Conservation (phyloP, 2,888 invertebrate species). For the Gerris lacustris region DNA sequence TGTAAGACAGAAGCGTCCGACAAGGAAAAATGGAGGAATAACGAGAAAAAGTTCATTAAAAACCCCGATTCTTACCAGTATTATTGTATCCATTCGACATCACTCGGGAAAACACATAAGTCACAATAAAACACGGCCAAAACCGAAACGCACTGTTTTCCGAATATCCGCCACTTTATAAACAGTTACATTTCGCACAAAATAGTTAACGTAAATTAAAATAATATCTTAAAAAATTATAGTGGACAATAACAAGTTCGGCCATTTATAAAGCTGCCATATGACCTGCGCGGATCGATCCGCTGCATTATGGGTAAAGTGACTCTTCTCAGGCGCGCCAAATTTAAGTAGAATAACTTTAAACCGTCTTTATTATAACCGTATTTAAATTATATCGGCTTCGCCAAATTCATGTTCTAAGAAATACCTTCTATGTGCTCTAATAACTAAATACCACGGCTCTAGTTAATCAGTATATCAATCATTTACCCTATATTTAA, state of each 20-base stretch:
- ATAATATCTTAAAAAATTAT: constrained; percentile 2
- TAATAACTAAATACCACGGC: too few species aligned
- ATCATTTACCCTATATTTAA: too few species aligned
- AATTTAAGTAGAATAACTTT: not conserved
- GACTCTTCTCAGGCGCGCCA: not conserved
- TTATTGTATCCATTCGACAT: constrained; percentile 8
- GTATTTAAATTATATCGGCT: too few species aligned
- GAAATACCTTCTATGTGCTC: too few species aligned
- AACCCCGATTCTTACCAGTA: constrained; percentile 8
- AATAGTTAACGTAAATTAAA: constrained; percentile 1
- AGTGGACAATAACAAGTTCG: constrained; percentile 10
- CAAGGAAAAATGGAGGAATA: not conserved
- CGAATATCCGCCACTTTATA: not conserved
- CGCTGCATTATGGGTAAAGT: constrained; percentile 7
- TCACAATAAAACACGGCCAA: not conserved
- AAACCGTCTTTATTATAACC: too few species aligned
- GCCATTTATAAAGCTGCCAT: constrained; percentile 9
- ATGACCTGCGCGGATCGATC: constrained; percentile 10
- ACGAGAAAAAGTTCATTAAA: constrained; percentile 7
- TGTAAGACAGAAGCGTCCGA: not conserved
- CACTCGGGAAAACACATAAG: constrained; percentile 2
- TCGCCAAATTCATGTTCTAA: too few species aligned
- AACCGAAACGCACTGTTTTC: not conserved
- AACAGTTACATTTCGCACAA: constrained; percentile 6
- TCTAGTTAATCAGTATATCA: too few species aligned